Conservation (phyloP, 1,140 invertebrate genomes). For the Bombus huntii region DNA sequence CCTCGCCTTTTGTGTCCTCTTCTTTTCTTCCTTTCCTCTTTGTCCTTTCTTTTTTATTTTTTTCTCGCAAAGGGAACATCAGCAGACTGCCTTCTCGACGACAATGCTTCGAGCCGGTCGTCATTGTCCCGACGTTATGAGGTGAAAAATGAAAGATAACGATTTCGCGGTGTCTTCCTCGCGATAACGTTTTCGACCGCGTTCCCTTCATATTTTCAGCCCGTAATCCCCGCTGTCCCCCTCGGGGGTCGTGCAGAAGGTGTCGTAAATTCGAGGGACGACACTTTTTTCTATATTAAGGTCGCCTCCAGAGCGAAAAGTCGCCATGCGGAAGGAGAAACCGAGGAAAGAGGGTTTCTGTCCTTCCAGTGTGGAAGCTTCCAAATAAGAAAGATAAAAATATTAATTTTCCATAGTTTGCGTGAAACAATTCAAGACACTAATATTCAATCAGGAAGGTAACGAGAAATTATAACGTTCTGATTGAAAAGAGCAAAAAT, state of each 20-base stretch:
- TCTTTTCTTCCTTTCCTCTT: background rate
- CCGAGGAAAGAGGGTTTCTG: no score
- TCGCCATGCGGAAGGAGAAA: background rate
- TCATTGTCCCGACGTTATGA: slow-evolving; percentile 46
- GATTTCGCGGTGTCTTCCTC: slow-evolving; percentile 49
- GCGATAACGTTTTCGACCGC: slow-evolving; percentile 33
- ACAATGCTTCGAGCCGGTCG: slow-evolving; percentile 40
- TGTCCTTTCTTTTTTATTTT: background rate
- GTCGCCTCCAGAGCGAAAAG: background rate
- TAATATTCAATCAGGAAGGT: no score
- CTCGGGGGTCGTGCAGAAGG: background rate
- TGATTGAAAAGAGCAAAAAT: no score
- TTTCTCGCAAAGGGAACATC: slow-evolving; percentile 30
- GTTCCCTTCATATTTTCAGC: slow-evolving; percentile 9
- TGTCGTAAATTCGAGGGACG: slow-evolving; percentile 43
- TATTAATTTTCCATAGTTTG: background rate
- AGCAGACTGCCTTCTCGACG: slow-evolving; percentile 34
- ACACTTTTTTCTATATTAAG: slow-evolving; percentile 45
- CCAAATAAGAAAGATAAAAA: background rate
- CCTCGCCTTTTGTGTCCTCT: background rate
- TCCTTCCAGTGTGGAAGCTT: background rate
- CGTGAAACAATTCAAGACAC: background rate
- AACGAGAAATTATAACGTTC: no score
- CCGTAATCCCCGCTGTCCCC: background rate
- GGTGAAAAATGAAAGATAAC: slow-evolving; percentile 52